Percentiles rank a stretch among this genome's conserved stretches.
These are phyloP conservation scores for Premnoplex brunnescens DNA, from an alignment of 2,797 vertebrate genomes.

Conservation along the genomic window DNA sequence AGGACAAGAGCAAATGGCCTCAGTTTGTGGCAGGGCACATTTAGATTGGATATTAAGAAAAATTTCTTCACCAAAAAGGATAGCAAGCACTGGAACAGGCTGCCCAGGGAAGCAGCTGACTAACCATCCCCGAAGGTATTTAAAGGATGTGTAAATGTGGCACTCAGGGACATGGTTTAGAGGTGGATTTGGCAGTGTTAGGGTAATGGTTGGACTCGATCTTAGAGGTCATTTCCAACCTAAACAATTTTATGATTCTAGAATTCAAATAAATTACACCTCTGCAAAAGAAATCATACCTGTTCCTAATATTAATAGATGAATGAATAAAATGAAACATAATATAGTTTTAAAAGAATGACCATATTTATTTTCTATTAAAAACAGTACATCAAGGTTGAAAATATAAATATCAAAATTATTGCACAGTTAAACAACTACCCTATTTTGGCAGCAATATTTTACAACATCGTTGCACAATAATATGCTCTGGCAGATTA, in stretches of 20 bases:
- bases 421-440: not conserved
- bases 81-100: not conserved
- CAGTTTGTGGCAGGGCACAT: not conserved
- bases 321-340: not conserved
- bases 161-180: not conserved
- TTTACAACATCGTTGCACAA: not conserved
- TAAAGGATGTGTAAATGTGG: not conserved
- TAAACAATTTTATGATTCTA: not conserved
- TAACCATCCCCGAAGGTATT: not conserved
- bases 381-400: not conserved
- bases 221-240: not conserved
- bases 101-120: not conserved
- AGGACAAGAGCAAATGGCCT: not conserved
- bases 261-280: not conserved
- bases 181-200: not conserved
- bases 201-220: not conserved
- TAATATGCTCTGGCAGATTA: not conserved
- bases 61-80: not conserved
- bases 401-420: constrained; percentile 53
- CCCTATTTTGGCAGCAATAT: not conserved
- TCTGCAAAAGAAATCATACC: not conserved
- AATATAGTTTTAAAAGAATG: not conserved
- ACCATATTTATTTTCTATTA: constrained; percentile 38
- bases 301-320: not conserved
- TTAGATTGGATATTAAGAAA: not conserved